These are phyloP conservation scores for Aradus depressus DNA, from an alignment of 2,888 invertebrate genomes.

Conservation along the genomic window DNA sequence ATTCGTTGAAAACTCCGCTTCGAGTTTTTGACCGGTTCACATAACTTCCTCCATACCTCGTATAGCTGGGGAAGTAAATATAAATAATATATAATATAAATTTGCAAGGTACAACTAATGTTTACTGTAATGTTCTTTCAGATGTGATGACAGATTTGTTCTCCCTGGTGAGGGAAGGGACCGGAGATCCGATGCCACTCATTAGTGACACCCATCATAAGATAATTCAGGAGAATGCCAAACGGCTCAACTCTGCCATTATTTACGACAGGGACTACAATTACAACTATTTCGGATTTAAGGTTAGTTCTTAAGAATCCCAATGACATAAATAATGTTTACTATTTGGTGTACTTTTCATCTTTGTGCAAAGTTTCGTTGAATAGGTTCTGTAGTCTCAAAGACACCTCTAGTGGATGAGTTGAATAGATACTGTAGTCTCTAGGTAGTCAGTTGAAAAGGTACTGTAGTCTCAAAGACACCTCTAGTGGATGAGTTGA, in stretches of 20 bases:
- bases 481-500: too few species aligned
- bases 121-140: conserved; percentile 39
- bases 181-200: conserved; percentile 63
- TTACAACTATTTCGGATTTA: conserved; percentile 99
- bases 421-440: too few species aligned
- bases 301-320: conserved; percentile 38
- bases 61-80: too few species aligned
- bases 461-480: too few species aligned
- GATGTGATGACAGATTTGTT: conserved; percentile 85
- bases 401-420: too few species aligned
- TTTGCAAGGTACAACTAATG: background rate
- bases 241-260: conserved; percentile 83
- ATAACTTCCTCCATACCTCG: too few species aligned
- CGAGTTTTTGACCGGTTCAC: too few species aligned
- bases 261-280: conserved; percentile 94
- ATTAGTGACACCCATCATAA: conserved; percentile 73
- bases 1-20: too few species aligned
- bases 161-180: conserved; percentile 60
- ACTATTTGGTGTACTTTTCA: background rate
- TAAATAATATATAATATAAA: background rate
- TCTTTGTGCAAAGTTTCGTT: too few species aligned
- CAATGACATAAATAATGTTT: background rate
- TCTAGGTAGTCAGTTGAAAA: too few species aligned
- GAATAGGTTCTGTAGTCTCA: too few species aligned
- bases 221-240: conserved; percentile 76